Percentiles rank a stretch among this genome's conserved stretches.
Evolutionary conservation across 2,113 vertebrate species (phyloP).

Genomic region (Pseudolaguvia tuberculata): DNA sequence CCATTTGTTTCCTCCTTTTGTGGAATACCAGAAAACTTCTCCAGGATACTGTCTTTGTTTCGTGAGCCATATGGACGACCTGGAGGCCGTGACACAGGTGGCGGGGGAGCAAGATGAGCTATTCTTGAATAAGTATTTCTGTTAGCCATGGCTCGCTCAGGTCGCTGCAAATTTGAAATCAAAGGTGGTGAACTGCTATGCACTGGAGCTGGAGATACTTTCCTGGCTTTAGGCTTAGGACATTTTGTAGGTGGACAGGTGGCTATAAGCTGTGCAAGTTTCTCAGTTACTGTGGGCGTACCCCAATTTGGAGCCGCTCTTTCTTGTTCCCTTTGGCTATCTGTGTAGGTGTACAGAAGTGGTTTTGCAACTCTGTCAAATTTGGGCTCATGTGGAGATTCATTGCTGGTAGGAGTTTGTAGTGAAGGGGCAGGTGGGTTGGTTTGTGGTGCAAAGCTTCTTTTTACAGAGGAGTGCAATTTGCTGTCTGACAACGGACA

Average conservation of each 20-base stretch:
- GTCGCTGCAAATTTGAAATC: conserved; percentile 69
- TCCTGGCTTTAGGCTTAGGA: conserved; percentile 81
- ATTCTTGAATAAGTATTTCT: conserved; percentile 72
- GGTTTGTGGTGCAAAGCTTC: conserved; percentile 58
- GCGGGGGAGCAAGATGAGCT: conserved; percentile 66
- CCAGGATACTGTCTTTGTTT: conserved; percentile 66
- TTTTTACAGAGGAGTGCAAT: conserved; percentile 66
- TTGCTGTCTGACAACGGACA: conserved; percentile 63
- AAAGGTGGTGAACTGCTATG: conserved; percentile 66
- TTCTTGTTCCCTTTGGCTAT: conserved; percentile 79
- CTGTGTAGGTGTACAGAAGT: conserved; percentile 63
- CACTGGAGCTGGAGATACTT: conserved; percentile 54
- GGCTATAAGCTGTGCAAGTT: conserved; percentile 91
- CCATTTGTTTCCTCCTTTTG: conserved; percentile 64
- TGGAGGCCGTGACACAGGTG: conserved; percentile 68
- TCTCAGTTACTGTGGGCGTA: conserved; percentile 84
- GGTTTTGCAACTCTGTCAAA: conserved; percentile 70
- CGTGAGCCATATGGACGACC: conserved; percentile 71
- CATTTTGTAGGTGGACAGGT: conserved; percentile 93
- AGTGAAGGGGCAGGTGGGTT: conserved; percentile 57
- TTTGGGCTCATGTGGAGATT: conserved; percentile 58
- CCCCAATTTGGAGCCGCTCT: conserved; percentile 74
- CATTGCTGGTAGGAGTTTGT: conserved; percentile 46
- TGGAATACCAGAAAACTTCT: conserved; percentile 55
- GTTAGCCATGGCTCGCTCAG: conserved; percentile 70